A percentile compares a stretch with the other conserved stretches of the same genome.
phyloP scores from a whole-genome alignment of 2,797 vertebrate species.

The Esox masquinongy region DNA sequence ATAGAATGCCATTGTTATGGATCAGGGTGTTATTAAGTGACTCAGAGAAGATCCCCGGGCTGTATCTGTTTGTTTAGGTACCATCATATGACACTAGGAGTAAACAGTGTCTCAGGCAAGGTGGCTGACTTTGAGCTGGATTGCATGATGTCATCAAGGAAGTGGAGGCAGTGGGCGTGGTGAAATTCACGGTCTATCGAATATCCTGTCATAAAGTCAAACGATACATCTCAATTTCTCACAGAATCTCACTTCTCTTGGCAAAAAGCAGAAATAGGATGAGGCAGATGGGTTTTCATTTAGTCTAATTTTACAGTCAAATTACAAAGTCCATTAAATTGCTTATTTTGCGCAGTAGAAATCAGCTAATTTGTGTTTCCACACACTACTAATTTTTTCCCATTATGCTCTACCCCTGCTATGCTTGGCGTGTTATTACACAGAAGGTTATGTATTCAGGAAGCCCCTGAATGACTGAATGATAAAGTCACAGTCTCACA shows the following conservation, averaged over 20 bases:
- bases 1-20: constrained; percentile 35
- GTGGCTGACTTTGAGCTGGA: constrained; percentile 18
- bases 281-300: constrained; percentile 3
- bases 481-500: too few relatives aligned
- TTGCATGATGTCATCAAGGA: constrained; percentile 67
- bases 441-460: background rate
- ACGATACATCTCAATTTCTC: background rate
- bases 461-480: too few relatives aligned
- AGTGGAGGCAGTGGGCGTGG: constrained; percentile 37
- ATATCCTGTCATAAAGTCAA: constrained; percentile 7
- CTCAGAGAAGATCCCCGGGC: constrained; percentile 10
- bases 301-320: constrained; percentile 10
- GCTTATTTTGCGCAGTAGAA: too few relatives aligned
- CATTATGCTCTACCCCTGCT: background rate
- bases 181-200: constrained; percentile 20
- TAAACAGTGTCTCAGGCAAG: constrained; percentile 46
- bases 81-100: constrained; percentile 55
- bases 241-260: background rate
- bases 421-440: background rate
- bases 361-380: constrained; percentile 1
- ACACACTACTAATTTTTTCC: background rate
- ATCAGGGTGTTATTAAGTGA: constrained; percentile 16
- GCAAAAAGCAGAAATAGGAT: constrained; percentile 21
- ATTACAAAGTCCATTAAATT: background rate
- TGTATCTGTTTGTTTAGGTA: constrained; percentile 30